A percentile compares a stretch with the other conserved stretches of the same genome.
Conservation (phyloP, 2,113 vertebrate species). For the Eupsittula cactorum region DNA sequence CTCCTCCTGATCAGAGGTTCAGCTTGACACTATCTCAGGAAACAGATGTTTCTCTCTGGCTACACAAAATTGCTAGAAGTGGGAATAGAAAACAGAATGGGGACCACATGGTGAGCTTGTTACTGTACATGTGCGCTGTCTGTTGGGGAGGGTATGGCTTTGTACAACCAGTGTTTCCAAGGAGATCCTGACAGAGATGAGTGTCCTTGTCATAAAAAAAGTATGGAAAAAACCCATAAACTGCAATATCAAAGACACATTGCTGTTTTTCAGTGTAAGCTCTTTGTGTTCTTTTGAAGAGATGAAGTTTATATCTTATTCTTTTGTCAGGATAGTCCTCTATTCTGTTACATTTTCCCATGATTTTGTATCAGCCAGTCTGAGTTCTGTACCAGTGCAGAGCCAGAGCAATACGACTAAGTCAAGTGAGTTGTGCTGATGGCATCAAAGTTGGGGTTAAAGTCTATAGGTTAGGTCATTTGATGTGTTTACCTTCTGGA, state of each 20-base stretch:
- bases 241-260: not conserved
- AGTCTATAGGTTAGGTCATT: not conserved
- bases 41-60: not conserved
- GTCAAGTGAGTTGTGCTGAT: not conserved
- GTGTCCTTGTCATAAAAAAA: not conserved
- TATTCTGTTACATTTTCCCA: not conserved
- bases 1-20: not conserved
- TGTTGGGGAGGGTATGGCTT: not conserved
- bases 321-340: not conserved
- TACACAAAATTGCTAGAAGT: not conserved
- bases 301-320: not conserved
- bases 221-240: not conserved
- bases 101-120: not conserved
- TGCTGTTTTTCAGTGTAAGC: not conserved
- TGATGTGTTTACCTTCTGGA: not conserved
- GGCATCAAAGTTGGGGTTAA: not conserved
- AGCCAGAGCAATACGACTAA: not conserved
- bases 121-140: fast-evolving
- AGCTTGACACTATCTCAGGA: fast-evolving
- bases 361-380: not conserved
- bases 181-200: conserved; percentile 18
- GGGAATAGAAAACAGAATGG: not conserved
- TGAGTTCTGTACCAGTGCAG: not conserved
- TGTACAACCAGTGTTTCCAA: conserved; percentile 10
- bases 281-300: conserved; percentile 22